Evolutionary conservation across 2,888 invertebrate species (phyloP), one percentile per base, ranked within the genome.

Genomic region (Calameuta idolon): DNA sequence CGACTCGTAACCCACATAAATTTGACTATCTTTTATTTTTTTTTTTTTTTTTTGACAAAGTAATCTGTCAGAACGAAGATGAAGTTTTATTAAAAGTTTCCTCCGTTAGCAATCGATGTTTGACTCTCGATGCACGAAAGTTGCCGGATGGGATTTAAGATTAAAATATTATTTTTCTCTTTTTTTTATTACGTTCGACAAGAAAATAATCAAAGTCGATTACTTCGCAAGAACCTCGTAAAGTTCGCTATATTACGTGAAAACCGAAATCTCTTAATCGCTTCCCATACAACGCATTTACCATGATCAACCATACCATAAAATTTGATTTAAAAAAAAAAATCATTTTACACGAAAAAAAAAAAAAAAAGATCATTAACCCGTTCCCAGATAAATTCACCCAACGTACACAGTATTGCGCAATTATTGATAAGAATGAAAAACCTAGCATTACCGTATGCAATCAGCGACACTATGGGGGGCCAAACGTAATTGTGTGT

Each of bases 401-500:
- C 55, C 55, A 9, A 23, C 23, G 23, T 55, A 23, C 23, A 55
- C 55, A 23, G 9, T 9, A 55, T 23, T 55, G 55, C 23, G 23
- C 55, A 55, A 55, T 55, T 55, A 55, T 55, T 23, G 55, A 55
- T 55, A 23, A 55, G 9, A 55, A 23, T 55, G 23, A 23, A 55
- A 55, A 55, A 15, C 23, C 55, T 35, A 23, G 55, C 23, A 5
- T 55, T 55, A 23, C 23, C 55, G 5, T 55, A 55, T 23, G 55
- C 55, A 55, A 55, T 55, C 55, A 55, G 23, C 55, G 55, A 55
- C 55, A 23, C 55, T 23, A 55, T 23, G 9, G 55, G 55, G 55
- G 23, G 23, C 34, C n/a, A 35, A 35, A n/a, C 35, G 35, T 30
- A 69, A 75, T 77, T 30, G 69, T 74, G 68, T 77, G 77, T 77